Conservation (phyloP, 2,113 vertebrate genomes). For the Rattus norvegicus region DNA sequence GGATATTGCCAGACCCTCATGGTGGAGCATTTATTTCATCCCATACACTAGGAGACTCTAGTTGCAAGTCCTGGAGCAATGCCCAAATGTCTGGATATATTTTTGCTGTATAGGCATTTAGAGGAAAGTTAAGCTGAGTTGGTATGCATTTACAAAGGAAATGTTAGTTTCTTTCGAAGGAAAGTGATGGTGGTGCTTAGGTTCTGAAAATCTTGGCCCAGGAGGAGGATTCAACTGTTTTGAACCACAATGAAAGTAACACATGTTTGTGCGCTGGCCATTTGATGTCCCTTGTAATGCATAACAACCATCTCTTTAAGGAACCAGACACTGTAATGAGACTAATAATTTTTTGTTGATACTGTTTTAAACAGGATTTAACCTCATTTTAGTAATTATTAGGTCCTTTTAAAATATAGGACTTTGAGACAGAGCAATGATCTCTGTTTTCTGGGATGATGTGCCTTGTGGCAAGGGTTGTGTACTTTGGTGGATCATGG, state of each 20-base stretch:
- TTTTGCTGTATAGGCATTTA: background rate
- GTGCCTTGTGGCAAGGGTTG: background rate
- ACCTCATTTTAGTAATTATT: background rate
- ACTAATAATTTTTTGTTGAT: background rate
- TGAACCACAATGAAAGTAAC: background rate
- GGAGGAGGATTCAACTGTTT: background rate
- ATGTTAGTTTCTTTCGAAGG: background rate
- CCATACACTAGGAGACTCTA: background rate
- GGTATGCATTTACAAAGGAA: background rate
- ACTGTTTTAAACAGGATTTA: background rate
- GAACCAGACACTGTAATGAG: background rate
- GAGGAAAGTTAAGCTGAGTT: background rate
- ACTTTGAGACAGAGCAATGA: background rate
- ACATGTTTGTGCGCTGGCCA: background rate
- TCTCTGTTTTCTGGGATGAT: background rate
- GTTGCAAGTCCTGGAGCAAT: background rate
- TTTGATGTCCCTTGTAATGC: background rate
- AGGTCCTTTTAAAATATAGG: background rate
- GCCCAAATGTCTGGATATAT: background rate
- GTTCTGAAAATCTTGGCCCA: background rate
- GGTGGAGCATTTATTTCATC: background rate
- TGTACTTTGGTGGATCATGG: background rate
- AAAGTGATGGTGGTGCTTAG: background rate
- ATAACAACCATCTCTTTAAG: background rate
- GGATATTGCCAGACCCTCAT: background rate